These are phyloP conservation scores for Platycnemis pennipes DNA, from an alignment of 2,888 invertebrate species.

Conservation along the genomic window DNA sequence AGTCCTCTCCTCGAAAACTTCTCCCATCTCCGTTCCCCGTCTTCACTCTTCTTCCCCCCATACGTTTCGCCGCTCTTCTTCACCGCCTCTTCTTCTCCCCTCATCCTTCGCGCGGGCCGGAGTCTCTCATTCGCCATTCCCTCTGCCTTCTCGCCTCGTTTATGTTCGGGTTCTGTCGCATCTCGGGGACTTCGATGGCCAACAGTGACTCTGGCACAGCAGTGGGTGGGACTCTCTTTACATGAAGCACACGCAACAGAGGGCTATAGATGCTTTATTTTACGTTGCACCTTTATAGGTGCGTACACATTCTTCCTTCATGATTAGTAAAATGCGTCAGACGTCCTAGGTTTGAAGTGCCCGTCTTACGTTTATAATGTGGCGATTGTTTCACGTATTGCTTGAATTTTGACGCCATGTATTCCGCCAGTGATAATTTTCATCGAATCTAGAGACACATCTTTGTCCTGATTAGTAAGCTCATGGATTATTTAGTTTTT, in stretches of 20 bases:
- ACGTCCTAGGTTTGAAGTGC: no score
- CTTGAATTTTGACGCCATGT: no score
- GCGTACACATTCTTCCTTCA: background rate
- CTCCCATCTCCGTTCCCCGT: background rate
- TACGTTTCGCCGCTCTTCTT: background rate
- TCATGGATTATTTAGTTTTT: no score
- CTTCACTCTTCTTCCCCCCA: background rate
- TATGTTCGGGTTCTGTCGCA: background rate
- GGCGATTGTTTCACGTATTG: no score
- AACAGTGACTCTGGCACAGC: background rate
- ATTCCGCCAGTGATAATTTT: no score
- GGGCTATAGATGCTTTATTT: background rate
- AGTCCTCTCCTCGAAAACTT: conserved; percentile 38
- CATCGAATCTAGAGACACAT: no score
- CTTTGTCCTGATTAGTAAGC: no score
- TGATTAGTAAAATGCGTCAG: no score
- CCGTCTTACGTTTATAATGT: no score
- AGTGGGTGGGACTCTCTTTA: background rate
- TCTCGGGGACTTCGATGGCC: background rate
- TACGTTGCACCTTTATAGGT: background rate
- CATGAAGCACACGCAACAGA: background rate
- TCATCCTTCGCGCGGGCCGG: background rate
- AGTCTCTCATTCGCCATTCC: background rate
- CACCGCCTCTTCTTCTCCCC: background rate
- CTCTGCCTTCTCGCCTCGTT: background rate